Percentiles rank a stretch among this genome's conserved stretches.
These are phyloP conservation scores for Gastracanthus pulcherrimus DNA, from an alignment of 2,888 invertebrate genomes.

Conservation along the genomic window DNA sequence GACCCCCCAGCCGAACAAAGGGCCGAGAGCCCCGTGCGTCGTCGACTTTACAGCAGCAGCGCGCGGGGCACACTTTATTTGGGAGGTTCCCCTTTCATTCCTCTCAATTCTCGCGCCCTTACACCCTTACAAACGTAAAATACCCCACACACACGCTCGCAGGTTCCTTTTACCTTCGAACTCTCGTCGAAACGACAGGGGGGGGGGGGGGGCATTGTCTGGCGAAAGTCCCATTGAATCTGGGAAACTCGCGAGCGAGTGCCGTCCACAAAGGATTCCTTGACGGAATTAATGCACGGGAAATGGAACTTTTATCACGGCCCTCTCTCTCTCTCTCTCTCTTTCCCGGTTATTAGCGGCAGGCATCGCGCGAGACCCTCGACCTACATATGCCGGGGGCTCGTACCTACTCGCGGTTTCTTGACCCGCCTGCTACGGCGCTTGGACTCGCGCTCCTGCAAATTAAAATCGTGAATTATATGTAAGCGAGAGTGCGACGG, in stretches of 20 bases:
- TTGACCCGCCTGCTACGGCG: too few species aligned
- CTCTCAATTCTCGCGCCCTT: neutral
- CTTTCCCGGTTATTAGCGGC: conserved; percentile 52
- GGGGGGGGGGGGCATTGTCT: conserved; percentile 64
- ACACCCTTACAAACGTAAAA: conserved; percentile 31
- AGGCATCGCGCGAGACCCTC: conserved; percentile 5
- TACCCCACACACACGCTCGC: conserved; percentile 4
- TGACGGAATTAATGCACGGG: conserved; percentile 67
- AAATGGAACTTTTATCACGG: conserved; percentile 66
- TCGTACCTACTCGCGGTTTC: neutral
- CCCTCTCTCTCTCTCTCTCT: neutral
- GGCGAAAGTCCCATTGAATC: conserved; percentile 70
- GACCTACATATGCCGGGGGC: conserved; percentile 24
- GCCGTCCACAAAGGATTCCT: conserved; percentile 66
- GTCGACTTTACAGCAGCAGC: conserved; percentile 12
- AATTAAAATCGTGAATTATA: neutral
- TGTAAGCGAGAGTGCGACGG: too few species aligned
- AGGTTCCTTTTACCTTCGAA: conserved; percentile 54
- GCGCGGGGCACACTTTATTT: conserved; percentile 44
- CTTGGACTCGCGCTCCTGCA: neutral
- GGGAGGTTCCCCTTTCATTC: conserved; percentile 25
- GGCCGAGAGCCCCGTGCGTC: neutral
- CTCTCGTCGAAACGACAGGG: conserved; percentile 59
- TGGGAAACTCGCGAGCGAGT: conserved; percentile 57
- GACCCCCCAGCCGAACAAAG: neutral